Evolutionary conservation across 2,888 invertebrate species (phyloP).

Genomic region (Drosophila testacea): DNA sequence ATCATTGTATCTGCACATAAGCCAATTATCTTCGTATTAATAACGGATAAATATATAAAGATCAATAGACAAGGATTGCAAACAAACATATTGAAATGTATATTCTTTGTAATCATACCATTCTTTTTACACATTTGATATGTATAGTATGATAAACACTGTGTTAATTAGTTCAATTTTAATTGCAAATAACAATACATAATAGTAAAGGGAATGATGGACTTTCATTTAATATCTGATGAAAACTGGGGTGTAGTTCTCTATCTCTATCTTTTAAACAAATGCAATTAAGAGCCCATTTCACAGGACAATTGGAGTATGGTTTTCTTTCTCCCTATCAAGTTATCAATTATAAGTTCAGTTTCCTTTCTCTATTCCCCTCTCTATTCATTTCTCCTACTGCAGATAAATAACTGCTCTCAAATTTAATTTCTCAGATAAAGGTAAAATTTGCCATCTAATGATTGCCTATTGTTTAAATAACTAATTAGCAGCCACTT

Average conservation of each 20-base stretch:
- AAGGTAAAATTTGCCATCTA: background rate
- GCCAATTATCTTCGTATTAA: slow-evolving; percentile 48
- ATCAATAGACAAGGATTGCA: background rate
- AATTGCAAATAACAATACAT: too few species aligned
- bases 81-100: slow-evolving; percentile 7
- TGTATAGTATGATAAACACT: background rate
- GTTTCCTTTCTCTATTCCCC: background rate
- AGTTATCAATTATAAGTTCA: background rate
- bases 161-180: too few species aligned
- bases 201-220: background rate
- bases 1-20: slow-evolving; percentile 38
- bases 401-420: too few species aligned
- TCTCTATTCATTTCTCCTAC: background rate
- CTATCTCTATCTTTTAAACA: background rate
- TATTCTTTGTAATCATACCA: background rate
- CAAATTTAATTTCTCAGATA: background rate
- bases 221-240: background rate
- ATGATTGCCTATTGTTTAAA: background rate
- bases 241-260: background rate
- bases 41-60: background rate
- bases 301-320: background rate
- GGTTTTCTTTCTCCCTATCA: background rate
- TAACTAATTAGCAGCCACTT: background rate
- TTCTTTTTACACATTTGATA: background rate
- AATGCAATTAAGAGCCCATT: background rate